These are phyloP conservation scores for Acutogordius australiensis DNA, from an alignment of 2,888 invertebrate genomes.

Conservation along the genomic window DNA sequence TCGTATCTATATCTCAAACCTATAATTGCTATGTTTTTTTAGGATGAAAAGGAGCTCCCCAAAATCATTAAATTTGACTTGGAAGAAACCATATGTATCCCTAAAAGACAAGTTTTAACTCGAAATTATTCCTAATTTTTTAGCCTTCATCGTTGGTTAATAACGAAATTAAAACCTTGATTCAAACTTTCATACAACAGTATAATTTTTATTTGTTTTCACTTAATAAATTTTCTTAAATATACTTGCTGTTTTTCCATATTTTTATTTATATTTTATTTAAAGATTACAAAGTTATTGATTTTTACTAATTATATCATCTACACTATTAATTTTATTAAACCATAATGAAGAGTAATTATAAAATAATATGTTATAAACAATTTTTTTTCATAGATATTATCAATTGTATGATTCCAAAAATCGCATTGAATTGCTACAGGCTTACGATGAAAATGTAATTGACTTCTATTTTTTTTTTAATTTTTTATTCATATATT, in stretches of 20 bases:
- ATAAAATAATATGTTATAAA: too few species aligned
- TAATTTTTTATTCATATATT: too few species aligned
- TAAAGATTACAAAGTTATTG: too few species aligned
- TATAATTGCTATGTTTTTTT: too few species aligned
- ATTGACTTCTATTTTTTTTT: too few species aligned
- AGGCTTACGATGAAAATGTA: slow-evolving; percentile 6
- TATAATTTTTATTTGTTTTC: background rate
- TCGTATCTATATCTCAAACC: too few species aligned
- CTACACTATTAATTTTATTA: too few species aligned
- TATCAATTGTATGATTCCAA: background rate
- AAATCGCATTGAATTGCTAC: background rate
- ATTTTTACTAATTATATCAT: too few species aligned
- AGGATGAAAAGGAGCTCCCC: slow-evolving; percentile 9
- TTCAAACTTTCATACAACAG: slow-evolving; percentile 4
- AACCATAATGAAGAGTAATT: too few species aligned
- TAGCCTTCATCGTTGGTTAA: background rate
- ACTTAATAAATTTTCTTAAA: too few species aligned
- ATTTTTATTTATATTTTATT: too few species aligned
- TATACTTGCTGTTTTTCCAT: too few species aligned
- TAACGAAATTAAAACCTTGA: background rate
- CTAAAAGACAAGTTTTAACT: background rate
- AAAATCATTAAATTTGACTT: slow-evolving; percentile 10
- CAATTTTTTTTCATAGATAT: background rate
- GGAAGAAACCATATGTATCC: background rate
- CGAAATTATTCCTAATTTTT: background rate